Base-by-base conservation (phyloP, 1,140 invertebrate species). In the Caenorhabditis briggsae region DNA sequence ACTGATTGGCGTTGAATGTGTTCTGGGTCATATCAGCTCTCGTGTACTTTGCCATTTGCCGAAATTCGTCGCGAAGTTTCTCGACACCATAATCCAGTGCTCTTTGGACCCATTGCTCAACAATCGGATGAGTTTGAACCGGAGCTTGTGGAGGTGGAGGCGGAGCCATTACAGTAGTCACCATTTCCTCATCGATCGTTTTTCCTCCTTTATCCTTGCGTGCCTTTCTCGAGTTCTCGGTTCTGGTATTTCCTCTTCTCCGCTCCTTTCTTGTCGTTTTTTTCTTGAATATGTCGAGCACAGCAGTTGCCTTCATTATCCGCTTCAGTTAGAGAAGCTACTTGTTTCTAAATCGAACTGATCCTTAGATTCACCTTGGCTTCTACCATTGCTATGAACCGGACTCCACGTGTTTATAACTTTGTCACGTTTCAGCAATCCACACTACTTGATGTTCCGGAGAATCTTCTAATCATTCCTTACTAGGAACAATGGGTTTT, bases 201-300 rank as follows among this genome's bases (percentile, higher is more conserved):
- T 58, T 82, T 33, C 78, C 55, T 0, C 12, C 23, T 23, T 33
- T 56, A 55, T 55, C 50, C 50, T 82, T 82, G 6, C 41, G 7
- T 8, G 12, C 9, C 16, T 33, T 46, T 46, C 43, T 46, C 16
- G 33, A 43, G n/a, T 74, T 9, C 6, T 74, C 65, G 5, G 65
- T 74, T n/a, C 46, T 82, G 18, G 78, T 82, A 41, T 55, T 82
- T 7, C 78, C 55, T 23, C 14, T 55, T 43, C n/a, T 82, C 55
- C 78, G 11, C 23, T 48, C 78, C 23, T 56, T 58, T 14, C 23
- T 53, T 55, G 50, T 43, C 55, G 33, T 56, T 43, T 25, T 53
- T 48, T 74, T 74, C n/a, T 82, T 82, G 48, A 82, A 82, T 6
- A 82, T 55, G 41, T 82, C 74, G 25, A 65, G 61, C 23, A 65